A percentile compares a stretch with the other conserved stretches of the same genome.
Conservation (phyloP, 64 coral and sea anemone genomes). For the Cladopsammia gracilis region DNA sequence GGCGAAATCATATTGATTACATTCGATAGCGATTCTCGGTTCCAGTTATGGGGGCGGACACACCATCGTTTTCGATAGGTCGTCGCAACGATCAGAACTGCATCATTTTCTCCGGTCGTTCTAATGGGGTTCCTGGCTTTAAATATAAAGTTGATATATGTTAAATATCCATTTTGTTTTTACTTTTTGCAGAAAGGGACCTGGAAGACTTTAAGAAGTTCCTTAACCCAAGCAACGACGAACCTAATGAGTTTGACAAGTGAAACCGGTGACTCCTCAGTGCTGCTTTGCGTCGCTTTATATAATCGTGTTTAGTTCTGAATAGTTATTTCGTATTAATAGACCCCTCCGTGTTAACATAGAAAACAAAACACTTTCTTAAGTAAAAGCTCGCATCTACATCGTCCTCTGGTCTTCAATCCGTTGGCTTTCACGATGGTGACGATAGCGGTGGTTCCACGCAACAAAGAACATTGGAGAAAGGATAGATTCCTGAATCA, state of each 20-base stretch:
- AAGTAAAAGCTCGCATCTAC: not conserved
- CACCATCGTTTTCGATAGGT: too few relatives aligned
- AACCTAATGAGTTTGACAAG: slow-evolving; percentile 12
- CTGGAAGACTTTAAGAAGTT: slow-evolving; percentile 10
- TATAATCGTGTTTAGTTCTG: not conserved
- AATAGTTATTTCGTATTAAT: not conserved
- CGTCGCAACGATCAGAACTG: too few relatives aligned
- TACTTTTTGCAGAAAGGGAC: slow-evolving; percentile 1
- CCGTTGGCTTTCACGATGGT: too few relatives aligned
- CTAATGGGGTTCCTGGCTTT: too few relatives aligned
- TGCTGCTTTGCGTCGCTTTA: not conserved
- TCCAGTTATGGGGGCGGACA: too few relatives aligned
- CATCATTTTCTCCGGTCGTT: too few relatives aligned
- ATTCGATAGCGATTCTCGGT: too few relatives aligned
- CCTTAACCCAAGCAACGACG: not conserved
- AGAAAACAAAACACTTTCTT: not conserved
- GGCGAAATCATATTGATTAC: too few relatives aligned
- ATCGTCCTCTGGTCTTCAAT: too few relatives aligned
- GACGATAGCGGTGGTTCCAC: too few relatives aligned
- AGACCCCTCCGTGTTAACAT: not conserved
- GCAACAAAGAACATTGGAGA: too few relatives aligned
- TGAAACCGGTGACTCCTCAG: not conserved
- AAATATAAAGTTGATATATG: not conserved
- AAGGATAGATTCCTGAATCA: too few relatives aligned
- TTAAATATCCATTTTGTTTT: not conserved